phyloP scores from a whole-genome alignment of 2,113 vertebrate genomes.

The Callipepla squamata region DNA sequence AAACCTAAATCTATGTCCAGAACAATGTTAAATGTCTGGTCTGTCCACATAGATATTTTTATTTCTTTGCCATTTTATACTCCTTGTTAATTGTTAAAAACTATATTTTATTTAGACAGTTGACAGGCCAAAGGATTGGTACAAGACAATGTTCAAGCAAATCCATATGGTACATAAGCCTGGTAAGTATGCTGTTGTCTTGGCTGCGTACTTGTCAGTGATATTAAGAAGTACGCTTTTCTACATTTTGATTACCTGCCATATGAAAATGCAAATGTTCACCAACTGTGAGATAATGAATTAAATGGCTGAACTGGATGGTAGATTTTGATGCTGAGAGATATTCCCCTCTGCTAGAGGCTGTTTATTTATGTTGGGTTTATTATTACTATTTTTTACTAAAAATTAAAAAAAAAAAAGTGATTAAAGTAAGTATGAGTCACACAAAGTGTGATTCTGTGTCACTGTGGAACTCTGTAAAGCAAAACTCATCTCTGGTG shows the following conservation, averaged over 20 bases:
- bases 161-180: slow-evolving; percentile 99
- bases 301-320: neutral
- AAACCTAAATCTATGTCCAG: neutral
- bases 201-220: neutral
- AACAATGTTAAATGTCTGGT: neutral
- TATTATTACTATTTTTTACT: neutral
- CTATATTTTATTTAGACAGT: slow-evolving; percentile 85
- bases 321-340: neutral
- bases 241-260: neutral
- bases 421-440: neutral
- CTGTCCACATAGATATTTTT: neutral
- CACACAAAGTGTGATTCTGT: neutral
- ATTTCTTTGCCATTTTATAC: neutral
- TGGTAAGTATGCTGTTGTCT: slow-evolving; percentile 75
- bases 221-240: neutral
- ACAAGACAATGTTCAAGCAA: slow-evolving; percentile 99
- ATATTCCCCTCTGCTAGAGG: neutral
- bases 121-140: slow-evolving; percentile 98
- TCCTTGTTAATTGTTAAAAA: slow-evolving; percentile 41
- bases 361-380: neutral
- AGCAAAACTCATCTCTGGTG: neutral
- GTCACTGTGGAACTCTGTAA: neutral
- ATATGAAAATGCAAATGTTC: neutral
- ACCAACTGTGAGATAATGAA: neutral
- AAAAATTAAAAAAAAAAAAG: neutral